Evolutionary conservation across 2,113 vertebrate genomes (phyloP).

Genomic region (Grallaria varia): DNA sequence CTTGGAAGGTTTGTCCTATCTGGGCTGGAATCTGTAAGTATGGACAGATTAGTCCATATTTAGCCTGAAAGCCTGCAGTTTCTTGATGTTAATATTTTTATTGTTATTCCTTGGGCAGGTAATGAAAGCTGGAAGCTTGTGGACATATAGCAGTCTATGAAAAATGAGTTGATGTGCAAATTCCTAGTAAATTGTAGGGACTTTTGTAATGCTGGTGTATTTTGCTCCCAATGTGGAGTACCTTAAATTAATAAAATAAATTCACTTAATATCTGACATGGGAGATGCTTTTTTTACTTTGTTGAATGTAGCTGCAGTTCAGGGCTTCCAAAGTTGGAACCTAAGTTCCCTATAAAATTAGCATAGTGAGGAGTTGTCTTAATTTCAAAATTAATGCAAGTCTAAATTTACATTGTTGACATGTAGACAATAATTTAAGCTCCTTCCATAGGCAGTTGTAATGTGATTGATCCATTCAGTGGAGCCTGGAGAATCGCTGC

Average conservation of each 20-base stretch:
- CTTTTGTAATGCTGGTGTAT: not conserved
- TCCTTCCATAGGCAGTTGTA: not conserved
- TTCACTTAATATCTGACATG: not conserved
- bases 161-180: not conserved
- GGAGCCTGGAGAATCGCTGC: not conserved
- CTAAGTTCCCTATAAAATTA: not conserved
- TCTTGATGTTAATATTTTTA: not conserved
- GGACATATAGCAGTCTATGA: not conserved
- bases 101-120: not conserved
- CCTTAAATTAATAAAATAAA: not conserved
- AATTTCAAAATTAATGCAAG: not conserved
- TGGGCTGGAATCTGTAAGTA: not conserved
- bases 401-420: not conserved
- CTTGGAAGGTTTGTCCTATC: not conserved
- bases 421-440: not conserved
- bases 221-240: not conserved
- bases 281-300: not conserved
- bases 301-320: not conserved
- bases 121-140: not conserved
- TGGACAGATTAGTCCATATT: not conserved
- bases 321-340: not conserved
- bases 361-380: not conserved
- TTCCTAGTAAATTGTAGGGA: not conserved
- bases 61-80: not conserved
- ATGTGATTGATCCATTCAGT: not conserved